Evolutionary conservation across 2,113 vertebrate genomes (phyloP).

Genomic region (Hippocampus mohnikei): DNA sequence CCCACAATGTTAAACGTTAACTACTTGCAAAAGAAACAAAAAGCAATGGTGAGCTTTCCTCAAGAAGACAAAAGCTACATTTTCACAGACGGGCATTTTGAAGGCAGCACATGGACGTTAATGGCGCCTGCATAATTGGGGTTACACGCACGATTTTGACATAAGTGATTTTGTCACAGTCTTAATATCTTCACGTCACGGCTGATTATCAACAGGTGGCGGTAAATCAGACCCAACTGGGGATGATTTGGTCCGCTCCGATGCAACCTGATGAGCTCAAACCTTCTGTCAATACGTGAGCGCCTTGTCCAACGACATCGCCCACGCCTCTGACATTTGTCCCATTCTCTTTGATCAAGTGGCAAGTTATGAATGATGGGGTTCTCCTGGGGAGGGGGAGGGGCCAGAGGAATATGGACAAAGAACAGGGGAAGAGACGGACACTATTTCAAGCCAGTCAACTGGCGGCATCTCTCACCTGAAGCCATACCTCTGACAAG

Average conservation of each 20-base stretch:
- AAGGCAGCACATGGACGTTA: constrained; percentile 55
- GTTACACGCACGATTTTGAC: constrained; percentile 65
- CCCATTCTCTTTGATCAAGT: neutral
- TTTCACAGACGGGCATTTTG: constrained; percentile 30
- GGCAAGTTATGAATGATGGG: neutral
- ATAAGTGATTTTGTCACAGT: constrained; percentile 63
- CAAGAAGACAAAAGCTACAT: constrained; percentile 30
- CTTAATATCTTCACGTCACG: constrained; percentile 64
- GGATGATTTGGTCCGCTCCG: constrained; percentile 39
- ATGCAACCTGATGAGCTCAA: constrained; percentile 34
- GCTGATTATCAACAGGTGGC: constrained; percentile 63
- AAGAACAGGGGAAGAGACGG: neutral
- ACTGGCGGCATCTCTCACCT: constrained; percentile 32
- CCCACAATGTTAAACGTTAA: too few species aligned
- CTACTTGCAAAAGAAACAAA: too few species aligned
- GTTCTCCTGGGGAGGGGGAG: neutral
- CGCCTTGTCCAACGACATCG: neutral
- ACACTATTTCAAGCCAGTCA: constrained; percentile 35
- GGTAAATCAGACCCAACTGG: constrained; percentile 47
- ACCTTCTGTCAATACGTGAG: neutral
- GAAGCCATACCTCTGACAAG: constrained; percentile 32
- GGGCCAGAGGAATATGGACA: neutral
- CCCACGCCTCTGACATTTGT: neutral
- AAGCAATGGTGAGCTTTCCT: too few species aligned
- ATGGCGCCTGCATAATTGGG: constrained; percentile 67